Base-by-base conservation (phyloP, 2,888 invertebrate species). In the Melieria omissa region DNA sequence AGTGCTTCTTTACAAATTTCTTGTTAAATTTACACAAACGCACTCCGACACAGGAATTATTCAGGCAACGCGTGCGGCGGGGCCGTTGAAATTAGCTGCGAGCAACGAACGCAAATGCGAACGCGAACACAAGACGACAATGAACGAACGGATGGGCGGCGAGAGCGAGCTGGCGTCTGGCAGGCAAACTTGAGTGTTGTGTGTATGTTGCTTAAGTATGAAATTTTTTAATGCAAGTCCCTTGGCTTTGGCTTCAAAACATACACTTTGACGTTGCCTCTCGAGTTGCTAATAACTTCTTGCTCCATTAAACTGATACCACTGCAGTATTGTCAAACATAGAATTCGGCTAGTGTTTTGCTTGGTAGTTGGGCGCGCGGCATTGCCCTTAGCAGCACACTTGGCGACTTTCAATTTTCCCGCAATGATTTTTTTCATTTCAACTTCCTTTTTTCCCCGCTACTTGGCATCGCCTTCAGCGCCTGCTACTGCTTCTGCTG, bases 371-470 rank as follows among this genome's bases (percentile, higher is more conserved):
- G 29, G 29, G 29, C 29, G 29, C 29, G 29, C 29, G 29, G 29
- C 29, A 29, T 29, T 29, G 29, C 29, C 29, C 29, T 29, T 29
- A 29, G 29, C 29, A 57, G 7, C 63, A n/a, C 29, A 12, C 49
- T 45, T 42, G 52, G 62, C 44, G n/a, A 46, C 46, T 63, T 63
- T 55, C 46, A 69, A 63, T 55, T 14, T 69, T 62, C 46, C 55
- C 49, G 60, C 62, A 69, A 62, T 63, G 65, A 68, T 46, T 68
- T 69, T 69, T 49, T 71, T 72, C 66, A 63, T 64, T 57, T 55
- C 55, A 71, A 55, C 54, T 65, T 65, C 65, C 47, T 46, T 52
- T 58, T 52, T 65, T 71, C 70, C 29, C 67, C 52, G 45, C 45
- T 67, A 41, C 69, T 63, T 45, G 14, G 10, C 47, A 69, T 47